phyloP scores from a whole-genome alignment of 2,113 vertebrate genomes.

The Rhinopomastus cyanomelas region DNA sequence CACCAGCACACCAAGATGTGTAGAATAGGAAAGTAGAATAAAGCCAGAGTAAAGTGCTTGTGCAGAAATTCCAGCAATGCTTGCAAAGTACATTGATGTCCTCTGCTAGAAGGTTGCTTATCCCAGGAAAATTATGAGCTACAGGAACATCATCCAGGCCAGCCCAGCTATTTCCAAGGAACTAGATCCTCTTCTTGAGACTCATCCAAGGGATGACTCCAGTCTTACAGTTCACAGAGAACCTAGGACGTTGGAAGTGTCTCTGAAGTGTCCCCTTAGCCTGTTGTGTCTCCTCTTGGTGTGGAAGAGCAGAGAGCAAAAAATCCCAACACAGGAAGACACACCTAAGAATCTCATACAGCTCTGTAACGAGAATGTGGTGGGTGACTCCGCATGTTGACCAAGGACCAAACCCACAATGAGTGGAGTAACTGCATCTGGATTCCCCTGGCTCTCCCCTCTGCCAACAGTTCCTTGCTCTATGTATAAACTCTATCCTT shows the following conservation, averaged over 20 bases:
- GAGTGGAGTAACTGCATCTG: background rate
- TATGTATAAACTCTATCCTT: background rate
- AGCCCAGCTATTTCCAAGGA: background rate
- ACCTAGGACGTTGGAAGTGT: too few species aligned
- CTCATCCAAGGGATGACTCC: background rate
- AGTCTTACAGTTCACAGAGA: background rate
- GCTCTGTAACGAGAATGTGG: background rate
- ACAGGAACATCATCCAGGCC: background rate
- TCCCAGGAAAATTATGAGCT: background rate
- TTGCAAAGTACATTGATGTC: background rate
- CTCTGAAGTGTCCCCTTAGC: background rate
- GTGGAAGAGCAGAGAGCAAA: background rate
- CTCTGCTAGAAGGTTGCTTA: background rate
- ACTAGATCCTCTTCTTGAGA: background rate
- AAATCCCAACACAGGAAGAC: background rate
- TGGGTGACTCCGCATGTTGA: accelerated
- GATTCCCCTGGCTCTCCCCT: background rate
- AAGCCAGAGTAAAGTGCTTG: background rate
- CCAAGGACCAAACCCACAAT: too few species aligned
- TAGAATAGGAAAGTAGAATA: background rate
- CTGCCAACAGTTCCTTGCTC: background rate
- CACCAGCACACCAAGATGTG: background rate
- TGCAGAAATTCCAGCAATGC: background rate
- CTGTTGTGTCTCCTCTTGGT: background rate
- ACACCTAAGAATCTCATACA: too few species aligned